A percentile compares a stretch with the other conserved stretches of the same genome.
phyloP scores from a whole-genome alignment of 64 coral and sea anemone genomes.

The Dendronephthya gigantea region DNA sequence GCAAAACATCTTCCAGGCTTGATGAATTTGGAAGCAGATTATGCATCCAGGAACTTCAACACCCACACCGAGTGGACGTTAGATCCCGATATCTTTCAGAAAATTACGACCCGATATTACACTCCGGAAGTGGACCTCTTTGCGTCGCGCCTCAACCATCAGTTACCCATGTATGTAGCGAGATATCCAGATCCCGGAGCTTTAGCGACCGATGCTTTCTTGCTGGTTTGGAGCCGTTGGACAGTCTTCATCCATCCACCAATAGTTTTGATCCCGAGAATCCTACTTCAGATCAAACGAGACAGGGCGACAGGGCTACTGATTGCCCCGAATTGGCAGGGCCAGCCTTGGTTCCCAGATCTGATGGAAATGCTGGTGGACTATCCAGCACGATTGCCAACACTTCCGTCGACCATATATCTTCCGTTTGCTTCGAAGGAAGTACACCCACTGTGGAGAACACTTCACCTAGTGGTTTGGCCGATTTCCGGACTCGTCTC shows the following conservation, averaged over 20 bases:
- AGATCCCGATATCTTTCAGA: constrained; percentile 15
- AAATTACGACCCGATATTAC: constrained; percentile 28
- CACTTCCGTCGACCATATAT: not conserved
- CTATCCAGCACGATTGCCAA: not conserved
- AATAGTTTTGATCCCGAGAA: not conserved
- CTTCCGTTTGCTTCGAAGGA: not conserved
- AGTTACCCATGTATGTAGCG: constrained; percentile 28
- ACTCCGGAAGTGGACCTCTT: constrained; percentile 29
- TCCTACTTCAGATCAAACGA: not conserved
- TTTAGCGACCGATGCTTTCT: constrained; percentile 26
- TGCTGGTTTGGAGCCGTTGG: constrained; percentile 27
- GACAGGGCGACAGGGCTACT: not conserved
- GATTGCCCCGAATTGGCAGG: not conserved
- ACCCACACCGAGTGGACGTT: constrained; percentile 34
- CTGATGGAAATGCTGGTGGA: not conserved
- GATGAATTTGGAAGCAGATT: constrained; percentile 21
- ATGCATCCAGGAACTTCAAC: constrained; percentile 36
- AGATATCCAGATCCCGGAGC: constrained; percentile 38
- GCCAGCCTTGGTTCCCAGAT: not conserved
- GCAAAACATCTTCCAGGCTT: constrained; percentile 30
- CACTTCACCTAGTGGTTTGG: not conserved
- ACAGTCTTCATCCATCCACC: not conserved
- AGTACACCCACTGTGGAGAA: not conserved
- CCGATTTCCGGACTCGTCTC: not conserved
- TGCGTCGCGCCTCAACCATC: constrained; percentile 30